phyloP scores from a whole-genome alignment of 2,888 invertebrate species.

The Noctua pronuba region DNA sequence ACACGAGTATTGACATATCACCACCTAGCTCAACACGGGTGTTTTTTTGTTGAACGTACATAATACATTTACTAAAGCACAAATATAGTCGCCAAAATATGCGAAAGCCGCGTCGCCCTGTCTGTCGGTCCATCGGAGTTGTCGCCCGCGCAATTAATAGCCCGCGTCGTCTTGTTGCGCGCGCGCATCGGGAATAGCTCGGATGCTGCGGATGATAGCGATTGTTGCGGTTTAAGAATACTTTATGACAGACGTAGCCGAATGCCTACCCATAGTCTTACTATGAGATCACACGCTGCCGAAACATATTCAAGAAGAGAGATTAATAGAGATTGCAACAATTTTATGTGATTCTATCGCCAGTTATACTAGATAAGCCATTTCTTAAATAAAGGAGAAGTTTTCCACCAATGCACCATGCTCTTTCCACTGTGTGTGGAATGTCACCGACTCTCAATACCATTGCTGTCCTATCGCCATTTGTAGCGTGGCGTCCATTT shows the following conservation, averaged over 20 bases:
- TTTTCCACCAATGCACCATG: too few species aligned
- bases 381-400: too few species aligned
- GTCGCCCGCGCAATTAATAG: constrained; percentile 69
- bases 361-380: too few species aligned
- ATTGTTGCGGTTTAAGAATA: constrained; percentile 39
- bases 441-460: too few species aligned
- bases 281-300: background rate
- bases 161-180: constrained; percentile 44
- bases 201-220: constrained; percentile 51
- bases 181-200: constrained; percentile 46
- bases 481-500: background rate
- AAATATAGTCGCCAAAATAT: constrained; percentile 47
- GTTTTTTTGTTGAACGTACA: constrained; percentile 1
- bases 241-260: constrained; percentile 31
- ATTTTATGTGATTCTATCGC: too few species aligned
- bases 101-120: constrained; percentile 64
- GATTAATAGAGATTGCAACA: too few species aligned
- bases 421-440: too few species aligned
- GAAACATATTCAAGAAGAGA: too few species aligned
- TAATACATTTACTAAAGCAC: constrained; percentile 11
- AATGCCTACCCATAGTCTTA: background rate
- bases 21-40: too few species aligned
- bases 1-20: too few species aligned
- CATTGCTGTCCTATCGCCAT: too few species aligned
- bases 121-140: constrained; percentile 58